Evolutionary conservation across 1,140 invertebrate genomes (phyloP), one percentile per base, ranked within the genome.

Genomic region (Goniozus legneri): DNA sequence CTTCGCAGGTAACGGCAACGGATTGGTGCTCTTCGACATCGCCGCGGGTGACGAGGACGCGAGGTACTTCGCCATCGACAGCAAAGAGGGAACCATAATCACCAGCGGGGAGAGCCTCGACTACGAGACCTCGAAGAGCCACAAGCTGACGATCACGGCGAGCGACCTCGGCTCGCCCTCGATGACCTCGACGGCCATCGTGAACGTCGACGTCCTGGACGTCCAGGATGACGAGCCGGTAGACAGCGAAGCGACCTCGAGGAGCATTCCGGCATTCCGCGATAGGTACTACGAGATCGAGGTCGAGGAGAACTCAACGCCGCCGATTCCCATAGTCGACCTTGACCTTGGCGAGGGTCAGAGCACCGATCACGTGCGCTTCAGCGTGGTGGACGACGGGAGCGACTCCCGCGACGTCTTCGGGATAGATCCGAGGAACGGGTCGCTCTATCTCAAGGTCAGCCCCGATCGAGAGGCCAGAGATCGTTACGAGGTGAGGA

Each of bases 1-100:
- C 66, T 88, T 86, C 59, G 77, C 83, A 20, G 85, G 84, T 1
- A 92, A 93, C 62, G 89, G 90, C 31, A 91, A 91, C 60, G 88
- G 88, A 0, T 62, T 90, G n/a, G 80, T 91, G 2, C 62, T 89
- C 0, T 91, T 85, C 54, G 84, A 86, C 51, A 77, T 89, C 32
- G 79, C 77, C 3, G 77, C 82, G 34, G 71, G 35, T 4, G 42
- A 30, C 1, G 19, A 37, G 3, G 8, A 33, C 6, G 13, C 3
- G 8, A 85, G 84, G 44, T 71, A 86, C n/a, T 91, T 91, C 60
- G 70, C 81, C 14, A 86, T 91, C 31, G 88, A 91, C 61, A 87
- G 84, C 0, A 86, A 88, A 53, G 88, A 92, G 49, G 91, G 90
- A 10, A n/a, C n/a, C n/a, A 78, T 84, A 1, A 80, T 93, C 3